These are phyloP conservation scores for Gonocerus acuteangulatus DNA, from an alignment of 2,888 invertebrate genomes.

Conservation along the genomic window DNA sequence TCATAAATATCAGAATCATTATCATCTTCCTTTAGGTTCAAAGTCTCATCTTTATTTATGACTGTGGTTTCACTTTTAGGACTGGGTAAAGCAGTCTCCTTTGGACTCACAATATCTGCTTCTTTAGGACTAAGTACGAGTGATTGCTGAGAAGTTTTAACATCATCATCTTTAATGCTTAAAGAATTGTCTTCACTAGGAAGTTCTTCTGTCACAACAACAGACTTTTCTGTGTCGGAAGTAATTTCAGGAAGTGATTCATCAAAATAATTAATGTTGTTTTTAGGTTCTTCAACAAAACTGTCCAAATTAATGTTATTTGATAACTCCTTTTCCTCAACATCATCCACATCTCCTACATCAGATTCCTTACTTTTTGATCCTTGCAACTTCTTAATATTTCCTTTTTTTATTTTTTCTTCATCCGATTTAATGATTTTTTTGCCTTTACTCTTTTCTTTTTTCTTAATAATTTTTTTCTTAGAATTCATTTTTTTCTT, in stretches of 20 bases:
- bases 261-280: too few relatives aligned
- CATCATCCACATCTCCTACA: too few relatives aligned
- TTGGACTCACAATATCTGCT: background rate
- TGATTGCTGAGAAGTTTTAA: background rate
- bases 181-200: background rate
- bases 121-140: too few relatives aligned
- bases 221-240: background rate
- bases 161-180: background rate
- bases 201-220: background rate
- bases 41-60: too few relatives aligned
- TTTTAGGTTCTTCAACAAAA: too few relatives aligned
- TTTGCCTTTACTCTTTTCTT: background rate
- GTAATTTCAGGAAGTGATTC: background rate
- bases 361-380: background rate
- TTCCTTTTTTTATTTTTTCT: constrained; percentile 12
- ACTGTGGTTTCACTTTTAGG: too few relatives aligned
- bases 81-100: too few relatives aligned
- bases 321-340: too few relatives aligned
- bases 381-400: constrained; percentile 21
- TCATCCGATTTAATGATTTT: constrained; percentile 16
- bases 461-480: constrained; percentile 17
- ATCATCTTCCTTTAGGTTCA: background rate
- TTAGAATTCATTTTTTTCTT: constrained; percentile 19
- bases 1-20: background rate
- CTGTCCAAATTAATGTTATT: too few relatives aligned